These are phyloP conservation scores for Stenodema calcarata DNA, from an alignment of 2,888 invertebrate genomes.

Conservation along the genomic window DNA sequence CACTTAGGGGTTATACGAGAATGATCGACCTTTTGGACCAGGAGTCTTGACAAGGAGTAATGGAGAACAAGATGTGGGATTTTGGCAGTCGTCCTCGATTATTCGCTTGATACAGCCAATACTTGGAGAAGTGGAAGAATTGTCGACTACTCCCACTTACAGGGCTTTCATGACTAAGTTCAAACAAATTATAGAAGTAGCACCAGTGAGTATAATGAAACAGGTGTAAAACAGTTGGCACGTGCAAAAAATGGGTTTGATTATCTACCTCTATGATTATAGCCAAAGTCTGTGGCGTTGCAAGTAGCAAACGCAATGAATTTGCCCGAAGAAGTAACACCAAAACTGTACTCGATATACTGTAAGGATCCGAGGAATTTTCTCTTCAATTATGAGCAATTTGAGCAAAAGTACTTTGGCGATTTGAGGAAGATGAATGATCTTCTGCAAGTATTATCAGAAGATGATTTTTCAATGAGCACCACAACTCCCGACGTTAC, in stretches of 20 bases:
- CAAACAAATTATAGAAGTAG: constrained; percentile 38
- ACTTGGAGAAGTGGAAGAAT: background rate
- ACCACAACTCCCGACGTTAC: background rate
- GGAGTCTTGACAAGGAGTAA: constrained; percentile 45
- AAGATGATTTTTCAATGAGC: background rate
- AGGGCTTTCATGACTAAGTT: constrained; percentile 4
- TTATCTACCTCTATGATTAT: background rate
- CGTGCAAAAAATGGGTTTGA: background rate
- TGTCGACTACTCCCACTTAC: background rate
- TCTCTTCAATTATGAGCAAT: constrained; percentile 26
- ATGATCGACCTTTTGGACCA: constrained; percentile 46
- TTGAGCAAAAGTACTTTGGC: constrained; percentile 1
- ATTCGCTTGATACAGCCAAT: constrained; percentile 32
- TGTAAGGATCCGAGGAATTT: constrained; percentile 45
- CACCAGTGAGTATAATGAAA: constrained; percentile 23
- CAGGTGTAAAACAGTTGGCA: background rate
- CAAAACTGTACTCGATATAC: constrained; percentile 41
- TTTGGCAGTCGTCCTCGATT: constrained; percentile 46
- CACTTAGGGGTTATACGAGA: constrained; percentile 41
- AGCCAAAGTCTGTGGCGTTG: background rate
- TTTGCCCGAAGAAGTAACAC: background rate
- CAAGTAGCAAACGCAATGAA: background rate
- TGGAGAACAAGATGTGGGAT: constrained; percentile 48
- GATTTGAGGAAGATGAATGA: constrained; percentile 29
- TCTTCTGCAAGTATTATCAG: background rate